Evolutionary conservation across 2,113 vertebrate genomes (phyloP).

Genomic region (Raja brachyura): DNA sequence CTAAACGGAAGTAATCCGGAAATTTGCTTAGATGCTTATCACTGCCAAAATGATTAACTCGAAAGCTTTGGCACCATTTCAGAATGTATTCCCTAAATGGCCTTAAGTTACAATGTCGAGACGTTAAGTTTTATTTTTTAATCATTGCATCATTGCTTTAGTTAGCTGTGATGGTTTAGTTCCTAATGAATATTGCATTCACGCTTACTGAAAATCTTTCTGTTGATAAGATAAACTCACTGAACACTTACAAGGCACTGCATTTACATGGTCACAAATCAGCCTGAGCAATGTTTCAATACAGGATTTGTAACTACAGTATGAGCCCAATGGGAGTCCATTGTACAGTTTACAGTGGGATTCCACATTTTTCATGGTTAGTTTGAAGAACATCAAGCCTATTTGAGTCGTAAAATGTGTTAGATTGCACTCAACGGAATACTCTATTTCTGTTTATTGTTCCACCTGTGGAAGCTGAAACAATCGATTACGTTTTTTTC

Average conservation of each 20-base stretch:
- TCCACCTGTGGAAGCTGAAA: constrained; percentile 2
- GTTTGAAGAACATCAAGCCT: not conserved
- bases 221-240: not conserved
- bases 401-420: not conserved
- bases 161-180: not conserved
- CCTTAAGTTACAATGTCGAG: not conserved
- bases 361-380: not conserved
- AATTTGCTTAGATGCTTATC: not conserved
- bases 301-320: not conserved
- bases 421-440: not conserved
- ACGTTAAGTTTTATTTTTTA: not conserved
- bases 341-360: not conserved
- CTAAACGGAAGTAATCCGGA: not conserved
- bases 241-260: not conserved
- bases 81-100: not conserved
- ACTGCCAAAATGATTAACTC: not conserved
- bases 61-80: not conserved
- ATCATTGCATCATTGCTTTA: not conserved
- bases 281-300: not conserved
- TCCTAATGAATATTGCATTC: not conserved
- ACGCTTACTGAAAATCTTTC: not conserved
- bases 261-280: not conserved
- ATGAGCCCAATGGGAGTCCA: not conserved
- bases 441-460: not conserved
- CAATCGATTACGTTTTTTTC: constrained; percentile 13